Percentiles rank a stretch among this genome's conserved stretches.
phyloP scores from a whole-genome alignment of 2,113 vertebrate genomes.

The Chlorodrepanis virens region DNA sequence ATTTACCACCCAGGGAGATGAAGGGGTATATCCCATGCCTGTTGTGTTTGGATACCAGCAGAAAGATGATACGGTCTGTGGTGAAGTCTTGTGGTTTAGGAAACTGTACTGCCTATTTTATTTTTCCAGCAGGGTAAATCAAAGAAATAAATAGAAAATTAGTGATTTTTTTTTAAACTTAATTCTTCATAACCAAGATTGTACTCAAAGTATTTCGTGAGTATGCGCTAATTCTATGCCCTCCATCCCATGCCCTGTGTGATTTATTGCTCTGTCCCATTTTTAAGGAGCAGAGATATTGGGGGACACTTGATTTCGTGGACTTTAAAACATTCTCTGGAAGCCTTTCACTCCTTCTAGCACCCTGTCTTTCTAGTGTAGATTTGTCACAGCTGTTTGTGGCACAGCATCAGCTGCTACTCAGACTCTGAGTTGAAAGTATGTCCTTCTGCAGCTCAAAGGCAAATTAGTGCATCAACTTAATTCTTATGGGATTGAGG shows the following conservation, averaged over 20 bases:
- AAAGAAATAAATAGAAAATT: slow-evolving; percentile 59
- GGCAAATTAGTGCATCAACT: not conserved
- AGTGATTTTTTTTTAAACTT: not conserved
- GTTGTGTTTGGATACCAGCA: slow-evolving; percentile 53
- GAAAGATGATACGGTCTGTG: slow-evolving; percentile 56
- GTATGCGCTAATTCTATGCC: not conserved
- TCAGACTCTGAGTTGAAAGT: not conserved
- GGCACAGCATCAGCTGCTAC: not conserved
- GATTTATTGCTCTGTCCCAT: not conserved
- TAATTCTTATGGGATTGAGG: not conserved
- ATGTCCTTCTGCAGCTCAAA: not conserved
- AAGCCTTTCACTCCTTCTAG: not conserved
- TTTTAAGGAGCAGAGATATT: not conserved
- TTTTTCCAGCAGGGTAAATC: slow-evolving; percentile 55
- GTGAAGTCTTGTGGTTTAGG: slow-evolving; percentile 66
- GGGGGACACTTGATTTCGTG: not conserved
- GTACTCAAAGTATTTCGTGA: slow-evolving; percentile 37
- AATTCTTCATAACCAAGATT: slow-evolving; percentile 43
- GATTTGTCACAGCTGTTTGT: slow-evolving; percentile 29
- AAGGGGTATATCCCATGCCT: slow-evolving; percentile 43
- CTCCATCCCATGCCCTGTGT: not conserved
- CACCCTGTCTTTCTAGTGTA: not conserved
- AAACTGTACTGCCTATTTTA: slow-evolving; percentile 58
- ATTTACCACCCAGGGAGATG: slow-evolving; percentile 75
- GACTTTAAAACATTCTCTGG: not conserved